Conservation (phyloP, 2,113 vertebrate species). For the Apistogramma diplotaenia region DNA sequence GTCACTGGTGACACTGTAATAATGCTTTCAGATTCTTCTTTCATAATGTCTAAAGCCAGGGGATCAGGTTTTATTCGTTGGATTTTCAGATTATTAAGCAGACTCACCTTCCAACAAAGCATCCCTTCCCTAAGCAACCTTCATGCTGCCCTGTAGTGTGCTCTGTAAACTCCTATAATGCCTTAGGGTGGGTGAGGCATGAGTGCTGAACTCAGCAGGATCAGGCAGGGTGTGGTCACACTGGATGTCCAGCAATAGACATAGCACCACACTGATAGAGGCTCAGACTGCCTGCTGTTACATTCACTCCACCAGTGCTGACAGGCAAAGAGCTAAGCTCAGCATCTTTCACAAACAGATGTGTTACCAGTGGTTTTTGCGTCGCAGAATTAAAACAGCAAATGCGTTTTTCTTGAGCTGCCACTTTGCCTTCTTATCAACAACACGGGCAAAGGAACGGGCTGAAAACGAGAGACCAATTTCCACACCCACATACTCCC, state of each 20-base stretch:
- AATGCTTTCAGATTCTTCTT: background rate
- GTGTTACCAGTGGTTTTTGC: background rate
- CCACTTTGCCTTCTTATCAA: background rate
- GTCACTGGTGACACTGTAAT: background rate
- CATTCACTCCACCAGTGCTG: background rate
- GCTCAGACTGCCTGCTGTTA: background rate
- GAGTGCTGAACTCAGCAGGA: slow-evolving; percentile 51
- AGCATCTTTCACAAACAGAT: background rate
- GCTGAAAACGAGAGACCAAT: background rate
- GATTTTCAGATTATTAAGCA: background rate
- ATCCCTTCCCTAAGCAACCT: background rate
- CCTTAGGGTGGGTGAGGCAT: slow-evolving; percentile 23
- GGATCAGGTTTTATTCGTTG: background rate
- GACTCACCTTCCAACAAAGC: background rate
- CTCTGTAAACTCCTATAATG: slow-evolving; percentile 32
- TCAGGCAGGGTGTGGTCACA: background rate
- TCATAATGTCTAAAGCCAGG: background rate
- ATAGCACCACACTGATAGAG: background rate
- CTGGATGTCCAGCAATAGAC: background rate
- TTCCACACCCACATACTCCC: background rate
- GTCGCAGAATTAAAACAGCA: background rate
- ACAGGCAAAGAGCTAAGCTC: background rate
- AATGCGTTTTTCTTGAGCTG: background rate
- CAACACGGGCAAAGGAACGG: background rate
- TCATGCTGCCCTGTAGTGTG: background rate